Conservation (phyloP, 2,888 invertebrate species). For the Leptopterna dolabrata region DNA sequence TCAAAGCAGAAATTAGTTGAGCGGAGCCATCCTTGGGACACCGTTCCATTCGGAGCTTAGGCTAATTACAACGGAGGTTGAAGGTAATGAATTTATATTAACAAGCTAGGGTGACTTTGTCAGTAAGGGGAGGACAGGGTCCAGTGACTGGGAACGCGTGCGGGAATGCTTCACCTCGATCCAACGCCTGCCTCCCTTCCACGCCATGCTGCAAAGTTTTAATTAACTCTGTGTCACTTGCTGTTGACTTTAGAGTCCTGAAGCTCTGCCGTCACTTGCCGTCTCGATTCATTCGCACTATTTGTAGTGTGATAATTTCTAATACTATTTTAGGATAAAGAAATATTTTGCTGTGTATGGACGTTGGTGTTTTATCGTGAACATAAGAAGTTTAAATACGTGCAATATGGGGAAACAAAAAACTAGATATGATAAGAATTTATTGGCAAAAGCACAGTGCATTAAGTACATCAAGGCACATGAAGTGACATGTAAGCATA, state of each 20-base stretch:
- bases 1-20: constrained; percentile 41
- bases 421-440: no score
- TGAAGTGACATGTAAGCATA: no score
- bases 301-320: no score
- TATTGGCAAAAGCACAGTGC: no score
- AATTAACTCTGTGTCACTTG: neutral
- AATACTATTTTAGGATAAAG: no score
- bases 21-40: constrained; percentile 34
- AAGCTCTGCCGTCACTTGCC: neutral
- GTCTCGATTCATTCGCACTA: neutral
- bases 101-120: constrained; percentile 28
- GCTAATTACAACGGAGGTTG: constrained; percentile 22
- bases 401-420: no score
- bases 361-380: no score
- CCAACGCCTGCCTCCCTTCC: neutral
- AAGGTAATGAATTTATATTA: constrained; percentile 38
- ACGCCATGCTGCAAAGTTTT: neutral
- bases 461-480: no score
- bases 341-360: no score
- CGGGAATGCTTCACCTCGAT: neutral
- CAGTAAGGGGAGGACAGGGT: constrained; percentile 16
- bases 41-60: constrained; percentile 36
- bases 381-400: no score
- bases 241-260: neutral
- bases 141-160: constrained; percentile 6